These are phyloP conservation scores for Hypselothyrea guttata DNA, from an alignment of 2,888 invertebrate genomes.

Conservation along the genomic window DNA sequence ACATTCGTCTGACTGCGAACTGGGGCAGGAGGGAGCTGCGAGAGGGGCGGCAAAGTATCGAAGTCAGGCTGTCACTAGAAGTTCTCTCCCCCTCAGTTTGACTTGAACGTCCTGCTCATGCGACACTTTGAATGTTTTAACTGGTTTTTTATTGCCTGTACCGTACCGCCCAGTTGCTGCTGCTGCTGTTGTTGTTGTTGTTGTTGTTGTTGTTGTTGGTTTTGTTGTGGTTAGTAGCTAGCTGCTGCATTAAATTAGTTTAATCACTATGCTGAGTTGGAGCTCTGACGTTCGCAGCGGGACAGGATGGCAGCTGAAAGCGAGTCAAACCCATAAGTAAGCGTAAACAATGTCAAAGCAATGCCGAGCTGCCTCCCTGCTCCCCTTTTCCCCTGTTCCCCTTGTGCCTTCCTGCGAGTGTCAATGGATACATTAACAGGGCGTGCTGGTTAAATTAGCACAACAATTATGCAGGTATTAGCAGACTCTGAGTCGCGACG, in stretches of 20 bases:
- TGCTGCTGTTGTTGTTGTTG: slow-evolving; percentile 16
- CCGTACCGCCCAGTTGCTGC: slow-evolving; percentile 16
- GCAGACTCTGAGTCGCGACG: slow-evolving; percentile 38
- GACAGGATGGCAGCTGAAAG: slow-evolving; percentile 17
- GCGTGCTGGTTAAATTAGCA: slow-evolving; percentile 74
- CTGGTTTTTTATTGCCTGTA: slow-evolving; percentile 67
- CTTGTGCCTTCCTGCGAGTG: slow-evolving; percentile 42
- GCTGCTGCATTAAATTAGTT: slow-evolving; percentile 75
- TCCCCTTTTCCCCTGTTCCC: slow-evolving; percentile 4
- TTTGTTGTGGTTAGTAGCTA: slow-evolving; percentile 39
- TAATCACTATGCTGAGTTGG: slow-evolving; percentile 64
- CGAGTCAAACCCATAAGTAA: slow-evolving; percentile 65
- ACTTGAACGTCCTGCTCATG: slow-evolving; percentile 55
- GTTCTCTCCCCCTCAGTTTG: slow-evolving; percentile 9
- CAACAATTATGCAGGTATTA: slow-evolving; percentile 70
- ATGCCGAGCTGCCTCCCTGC: slow-evolving; percentile 52
- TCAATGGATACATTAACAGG: slow-evolving; percentile 75
- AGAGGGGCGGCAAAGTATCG: slow-evolving; percentile 22
- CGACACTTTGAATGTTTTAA: slow-evolving; percentile 78
- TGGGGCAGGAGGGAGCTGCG: neutral
- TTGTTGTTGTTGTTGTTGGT: slow-evolving; percentile 19
- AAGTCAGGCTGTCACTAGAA: slow-evolving; percentile 31
- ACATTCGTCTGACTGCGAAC: slow-evolving; percentile 27
- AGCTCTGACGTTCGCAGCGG: slow-evolving; percentile 6
- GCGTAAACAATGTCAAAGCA: slow-evolving; percentile 76